Conservation (phyloP, 2,113 vertebrate genomes). For the Callopanchax toddi region DNA sequence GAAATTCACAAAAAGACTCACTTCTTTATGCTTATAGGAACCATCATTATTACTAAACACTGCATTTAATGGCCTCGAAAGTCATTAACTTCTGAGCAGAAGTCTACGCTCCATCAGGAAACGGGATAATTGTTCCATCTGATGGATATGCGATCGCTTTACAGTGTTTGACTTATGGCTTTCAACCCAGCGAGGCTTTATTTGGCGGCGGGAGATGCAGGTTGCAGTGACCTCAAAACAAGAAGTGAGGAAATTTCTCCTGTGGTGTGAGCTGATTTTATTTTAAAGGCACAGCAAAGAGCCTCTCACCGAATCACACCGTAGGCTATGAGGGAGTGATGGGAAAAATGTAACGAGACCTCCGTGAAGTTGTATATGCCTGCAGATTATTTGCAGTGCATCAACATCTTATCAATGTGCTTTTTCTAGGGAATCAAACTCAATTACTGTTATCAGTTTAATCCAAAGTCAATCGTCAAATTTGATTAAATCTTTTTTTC, state of each 20-base stretch:
- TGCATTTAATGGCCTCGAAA: conserved; percentile 45
- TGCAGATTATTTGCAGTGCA: conserved; percentile 41
- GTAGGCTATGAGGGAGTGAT: conserved; percentile 45
- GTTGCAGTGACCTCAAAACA: conserved; percentile 43
- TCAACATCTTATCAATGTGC: conserved; percentile 24
- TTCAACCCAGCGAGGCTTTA: too few relatives aligned
- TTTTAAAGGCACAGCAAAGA: too few relatives aligned
- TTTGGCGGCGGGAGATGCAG: conserved; percentile 15
- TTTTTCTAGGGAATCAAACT: conserved; percentile 18
- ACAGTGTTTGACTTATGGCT: too few relatives aligned
- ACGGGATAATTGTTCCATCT: too few relatives aligned
- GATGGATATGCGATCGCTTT: too few relatives aligned
- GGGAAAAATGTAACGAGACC: conserved; percentile 64
- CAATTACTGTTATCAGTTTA: conserved; percentile 33
- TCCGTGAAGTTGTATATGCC: conserved; percentile 19
- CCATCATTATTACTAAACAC: conserved; percentile 64
- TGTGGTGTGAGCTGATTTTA: conserved; percentile 49
- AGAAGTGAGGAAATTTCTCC: conserved; percentile 32
- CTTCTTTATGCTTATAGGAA: conserved; percentile 47
- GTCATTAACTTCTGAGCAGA: conserved; percentile 51
- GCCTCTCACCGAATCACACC: conserved; percentile 44
- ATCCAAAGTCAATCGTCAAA: conserved; percentile 23
- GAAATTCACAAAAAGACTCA: conserved; percentile 60
- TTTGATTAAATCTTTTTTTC: conserved; percentile 15
- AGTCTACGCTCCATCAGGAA: conserved; percentile 52